A percentile compares a stretch with the other conserved stretches of the same genome.
Conservation (phyloP, 1,140 invertebrate genomes). For the Aphis gossypii region DNA sequence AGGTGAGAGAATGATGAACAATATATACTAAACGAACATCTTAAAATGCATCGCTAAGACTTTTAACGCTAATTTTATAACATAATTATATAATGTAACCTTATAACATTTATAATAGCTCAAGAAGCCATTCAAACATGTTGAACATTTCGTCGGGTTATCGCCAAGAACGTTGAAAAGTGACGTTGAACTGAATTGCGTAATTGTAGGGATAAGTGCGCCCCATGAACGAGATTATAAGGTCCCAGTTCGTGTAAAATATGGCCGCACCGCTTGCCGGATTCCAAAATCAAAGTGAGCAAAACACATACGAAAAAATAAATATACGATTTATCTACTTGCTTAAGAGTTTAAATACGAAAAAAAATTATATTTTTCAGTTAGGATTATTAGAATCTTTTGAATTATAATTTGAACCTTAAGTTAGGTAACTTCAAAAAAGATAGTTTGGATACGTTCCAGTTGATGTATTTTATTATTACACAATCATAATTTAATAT, state of each 20-base stretch:
- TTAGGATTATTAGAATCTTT: too few species aligned
- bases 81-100: background rate
- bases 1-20: background rate
- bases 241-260: background rate
- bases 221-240: background rate
- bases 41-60: background rate
- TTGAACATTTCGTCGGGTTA: background rate
- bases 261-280: background rate
- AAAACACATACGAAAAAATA: too few species aligned
- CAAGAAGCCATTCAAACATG: background rate
- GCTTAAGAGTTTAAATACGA: too few species aligned
- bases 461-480: too few species aligned
- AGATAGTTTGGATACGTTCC: too few species aligned
- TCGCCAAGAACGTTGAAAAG: background rate
- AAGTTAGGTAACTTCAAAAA: too few species aligned
- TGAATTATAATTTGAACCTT: too few species aligned
- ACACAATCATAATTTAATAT: too few species aligned
- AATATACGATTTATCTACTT: too few species aligned
- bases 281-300: slow-evolving; percentile 14
- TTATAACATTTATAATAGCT: background rate
- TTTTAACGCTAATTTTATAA: background rate
- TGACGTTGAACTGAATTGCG: background rate
- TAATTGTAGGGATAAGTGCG: background rate
- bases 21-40: background rate
- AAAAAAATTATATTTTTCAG: too few species aligned